Evolutionary conservation across 1,140 invertebrate genomes (phyloP).

Genomic region (Drosophila ironensis): DNA sequence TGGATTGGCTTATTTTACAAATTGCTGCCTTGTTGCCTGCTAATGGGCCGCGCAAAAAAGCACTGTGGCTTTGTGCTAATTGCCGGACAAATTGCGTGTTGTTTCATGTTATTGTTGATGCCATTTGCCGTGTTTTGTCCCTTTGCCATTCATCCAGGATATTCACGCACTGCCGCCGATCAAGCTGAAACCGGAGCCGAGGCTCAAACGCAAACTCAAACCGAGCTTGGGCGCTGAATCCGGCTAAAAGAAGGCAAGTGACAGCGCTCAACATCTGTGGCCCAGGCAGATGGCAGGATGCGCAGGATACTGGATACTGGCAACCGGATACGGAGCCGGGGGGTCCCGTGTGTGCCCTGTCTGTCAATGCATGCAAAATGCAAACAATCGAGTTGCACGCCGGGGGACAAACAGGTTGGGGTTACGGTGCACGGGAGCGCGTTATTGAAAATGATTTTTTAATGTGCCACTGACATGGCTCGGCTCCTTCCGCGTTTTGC

Average conservation of each 20-base stretch:
- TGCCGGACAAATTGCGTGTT: neutral
- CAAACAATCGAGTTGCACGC: constrained; percentile 40
- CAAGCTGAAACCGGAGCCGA: neutral
- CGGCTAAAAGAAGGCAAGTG: constrained; percentile 1
- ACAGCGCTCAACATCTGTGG: constrained; percentile 12
- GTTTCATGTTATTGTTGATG: neutral
- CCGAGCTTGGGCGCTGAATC: too few species aligned
- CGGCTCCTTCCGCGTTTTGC: neutral
- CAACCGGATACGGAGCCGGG: neutral
- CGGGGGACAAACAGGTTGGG: neutral
- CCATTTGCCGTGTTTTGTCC: neutral
- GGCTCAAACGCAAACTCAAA: constrained; percentile 6
- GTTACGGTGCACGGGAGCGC: too few species aligned
- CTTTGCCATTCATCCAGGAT: too few species aligned
- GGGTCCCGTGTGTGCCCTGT: constrained; percentile 27
- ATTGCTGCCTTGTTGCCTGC: constrained; percentile 16
- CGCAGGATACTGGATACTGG: neutral
- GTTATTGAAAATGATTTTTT: constrained; percentile 80
- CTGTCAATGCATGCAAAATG: constrained; percentile 55
- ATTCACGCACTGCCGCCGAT: neutral
- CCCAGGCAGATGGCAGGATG: neutral
- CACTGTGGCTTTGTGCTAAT: neutral
- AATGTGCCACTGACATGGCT: constrained; percentile 59
- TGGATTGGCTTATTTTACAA: constrained; percentile 11
- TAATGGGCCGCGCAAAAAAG: constrained; percentile 17